These are phyloP conservation scores for Bufo bufo DNA, from an alignment of 2,113 vertebrate species.

Conservation along the genomic window DNA sequence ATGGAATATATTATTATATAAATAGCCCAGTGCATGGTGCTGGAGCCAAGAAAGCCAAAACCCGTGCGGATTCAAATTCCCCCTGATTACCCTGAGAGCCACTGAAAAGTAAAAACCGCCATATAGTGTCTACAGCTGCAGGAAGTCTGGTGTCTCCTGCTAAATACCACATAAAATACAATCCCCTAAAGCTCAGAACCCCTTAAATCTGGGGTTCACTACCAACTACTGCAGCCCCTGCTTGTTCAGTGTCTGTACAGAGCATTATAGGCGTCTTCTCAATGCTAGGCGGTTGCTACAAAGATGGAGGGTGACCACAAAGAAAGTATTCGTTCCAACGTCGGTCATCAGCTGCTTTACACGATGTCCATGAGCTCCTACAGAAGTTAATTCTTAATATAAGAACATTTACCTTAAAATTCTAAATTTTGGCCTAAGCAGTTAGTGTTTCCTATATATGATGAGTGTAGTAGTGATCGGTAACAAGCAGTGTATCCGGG, in stretches of 20 bases:
- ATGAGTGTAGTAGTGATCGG: neutral
- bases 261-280: neutral
- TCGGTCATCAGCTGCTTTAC: neutral
- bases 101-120: no score
- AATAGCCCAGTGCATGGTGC: neutral
- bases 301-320: neutral
- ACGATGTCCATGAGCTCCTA: neutral
- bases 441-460: neutral
- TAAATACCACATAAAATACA: neutral
- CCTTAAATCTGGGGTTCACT: neutral
- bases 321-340: neutral
- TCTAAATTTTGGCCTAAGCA: neutral
- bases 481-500: neutral
- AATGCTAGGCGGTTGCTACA: neutral
- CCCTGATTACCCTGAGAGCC: neutral
- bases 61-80: no score
- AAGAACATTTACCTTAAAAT: neutral
- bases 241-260: slow-evolving; percentile 9
- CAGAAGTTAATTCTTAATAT: slow-evolving; percentile 11
- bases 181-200: neutral
- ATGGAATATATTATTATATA: neutral
- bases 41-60: neutral
- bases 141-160: neutral
- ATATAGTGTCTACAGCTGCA: no score
- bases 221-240: neutral